Evolutionary conservation across 2,888 invertebrate species (phyloP).

Genomic region (Rambutsinella grinnellia): DNA sequence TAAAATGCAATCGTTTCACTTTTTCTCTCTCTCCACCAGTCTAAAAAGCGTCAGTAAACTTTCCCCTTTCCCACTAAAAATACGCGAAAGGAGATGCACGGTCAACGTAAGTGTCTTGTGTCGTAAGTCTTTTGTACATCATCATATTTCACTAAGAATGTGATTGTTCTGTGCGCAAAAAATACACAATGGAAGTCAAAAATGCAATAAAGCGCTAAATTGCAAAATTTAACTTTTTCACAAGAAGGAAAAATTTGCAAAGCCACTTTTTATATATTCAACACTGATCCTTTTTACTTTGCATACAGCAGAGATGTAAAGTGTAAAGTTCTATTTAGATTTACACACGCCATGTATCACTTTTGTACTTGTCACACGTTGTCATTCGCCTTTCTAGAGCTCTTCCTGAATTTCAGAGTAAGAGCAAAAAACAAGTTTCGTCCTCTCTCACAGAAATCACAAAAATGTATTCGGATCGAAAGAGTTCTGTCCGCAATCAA

Average conservation of each 20-base stretch:
- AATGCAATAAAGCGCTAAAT: not conserved
- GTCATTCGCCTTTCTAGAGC: too few species aligned
- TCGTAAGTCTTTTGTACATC: not conserved
- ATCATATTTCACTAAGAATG: too few species aligned
- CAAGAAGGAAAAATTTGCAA: too few species aligned
- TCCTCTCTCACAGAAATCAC: constrained; percentile 30
- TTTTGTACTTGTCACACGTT: too few species aligned
- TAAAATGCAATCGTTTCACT: constrained; percentile 17
- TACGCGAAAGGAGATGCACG: constrained; percentile 6
- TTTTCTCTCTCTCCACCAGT: not conserved
- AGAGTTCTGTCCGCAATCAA: too few species aligned
- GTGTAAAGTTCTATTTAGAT: not conserved
- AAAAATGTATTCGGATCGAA: too few species aligned
- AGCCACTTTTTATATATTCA: not conserved
- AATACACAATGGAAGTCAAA: not conserved
- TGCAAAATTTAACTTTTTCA: not conserved
- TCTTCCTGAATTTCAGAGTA: constrained; percentile 25
- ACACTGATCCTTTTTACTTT: not conserved
- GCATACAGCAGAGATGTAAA: not conserved
- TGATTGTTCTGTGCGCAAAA: not conserved
- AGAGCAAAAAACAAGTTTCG: constrained; percentile 37
- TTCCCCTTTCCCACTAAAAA: not conserved
- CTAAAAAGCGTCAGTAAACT: not conserved
- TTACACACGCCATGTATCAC: not conserved
- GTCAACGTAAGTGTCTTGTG: constrained; percentile 11